A percentile compares a stretch with the other conserved stretches of the same genome.
Conservation (phyloP, 2,888 invertebrate species). For the Sympetrum striolatum region DNA sequence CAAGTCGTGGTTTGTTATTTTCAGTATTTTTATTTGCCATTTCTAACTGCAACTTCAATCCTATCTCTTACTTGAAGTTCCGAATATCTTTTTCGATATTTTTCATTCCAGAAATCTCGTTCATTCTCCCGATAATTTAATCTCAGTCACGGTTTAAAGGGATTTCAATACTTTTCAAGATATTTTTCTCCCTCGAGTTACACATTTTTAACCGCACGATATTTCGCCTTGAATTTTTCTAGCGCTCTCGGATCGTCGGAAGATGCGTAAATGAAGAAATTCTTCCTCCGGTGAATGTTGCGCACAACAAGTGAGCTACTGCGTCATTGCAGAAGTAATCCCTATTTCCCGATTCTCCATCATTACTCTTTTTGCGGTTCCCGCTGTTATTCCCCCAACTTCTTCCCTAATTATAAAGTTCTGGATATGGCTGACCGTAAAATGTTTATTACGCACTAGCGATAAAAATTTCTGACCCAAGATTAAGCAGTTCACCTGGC, state of each 20-base stretch:
- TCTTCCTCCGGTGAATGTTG: neutral
- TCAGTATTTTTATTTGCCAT: no score
- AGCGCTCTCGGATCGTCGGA: neutral
- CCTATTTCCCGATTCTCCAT: neutral
- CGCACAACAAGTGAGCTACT: neutral
- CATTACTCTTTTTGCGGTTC: neutral
- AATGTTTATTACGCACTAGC: neutral
- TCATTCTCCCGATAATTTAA: no score
- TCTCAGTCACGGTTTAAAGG: no score
- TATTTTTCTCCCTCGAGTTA: neutral
- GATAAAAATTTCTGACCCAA: slow-evolving; percentile 5
- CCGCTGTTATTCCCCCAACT: neutral
- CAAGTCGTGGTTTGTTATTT: no score
- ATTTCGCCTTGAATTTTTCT: neutral
- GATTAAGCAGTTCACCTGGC: slow-evolving; percentile 6
- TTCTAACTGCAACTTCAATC: no score
- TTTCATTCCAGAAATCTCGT: no score
- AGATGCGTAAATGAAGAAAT: neutral
- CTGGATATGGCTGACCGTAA: slow-evolving; percentile 18
- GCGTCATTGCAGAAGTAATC: neutral
- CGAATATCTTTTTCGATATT: no score
- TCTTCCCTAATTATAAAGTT: neutral
- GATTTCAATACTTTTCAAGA: neutral
- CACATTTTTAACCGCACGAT: neutral
- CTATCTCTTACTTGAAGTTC: no score